Percentiles rank a stretch among this genome's conserved stretches.
Evolutionary conservation across 1,140 invertebrate species (phyloP).

Genomic region (Choristoneura fumiferana): DNA sequence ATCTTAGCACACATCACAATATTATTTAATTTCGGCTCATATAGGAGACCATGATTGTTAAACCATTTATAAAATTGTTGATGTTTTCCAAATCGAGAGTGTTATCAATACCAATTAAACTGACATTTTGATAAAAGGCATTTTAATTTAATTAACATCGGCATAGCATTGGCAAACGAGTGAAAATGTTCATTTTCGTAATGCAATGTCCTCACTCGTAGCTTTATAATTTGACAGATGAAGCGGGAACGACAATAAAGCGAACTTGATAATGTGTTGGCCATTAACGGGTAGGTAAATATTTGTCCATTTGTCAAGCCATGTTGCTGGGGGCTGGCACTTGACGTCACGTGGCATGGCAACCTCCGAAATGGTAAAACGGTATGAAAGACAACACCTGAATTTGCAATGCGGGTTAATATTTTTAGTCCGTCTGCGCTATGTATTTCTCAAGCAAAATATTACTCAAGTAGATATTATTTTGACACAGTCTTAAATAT

Average conservation of each 20-base stretch:
- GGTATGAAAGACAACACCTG: conserved; percentile 1
- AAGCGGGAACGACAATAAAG: conserved; percentile 25
- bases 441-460: too few relatives aligned
- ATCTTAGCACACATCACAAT: too few relatives aligned
- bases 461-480: too few relatives aligned
- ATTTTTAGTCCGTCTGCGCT: too few relatives aligned
- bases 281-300: conserved; percentile 52
- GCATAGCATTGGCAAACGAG: background rate
- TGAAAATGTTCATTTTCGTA: conserved; percentile 5
- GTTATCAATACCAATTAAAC: background rate
- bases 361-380: background rate
- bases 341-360: conserved; percentile 15
- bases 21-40: too few relatives aligned
- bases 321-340: conserved; percentile 25
- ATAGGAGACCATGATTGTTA: too few relatives aligned
- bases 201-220: too few relatives aligned
- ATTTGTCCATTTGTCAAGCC: conserved; percentile 47
- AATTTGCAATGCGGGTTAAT: background rate
- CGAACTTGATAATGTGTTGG: conserved; percentile 30
- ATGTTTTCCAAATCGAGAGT: too few relatives aligned
- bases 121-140: background rate
- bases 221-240: conserved; percentile 11
- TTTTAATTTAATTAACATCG: background rate
- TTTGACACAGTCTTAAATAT: too few relatives aligned
- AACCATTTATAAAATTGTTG: too few relatives aligned